phyloP scores from a whole-genome alignment of 30 jellyfish, hydroid and myxozoan genomes.

The Chrysaora quinquecirrha region DNA sequence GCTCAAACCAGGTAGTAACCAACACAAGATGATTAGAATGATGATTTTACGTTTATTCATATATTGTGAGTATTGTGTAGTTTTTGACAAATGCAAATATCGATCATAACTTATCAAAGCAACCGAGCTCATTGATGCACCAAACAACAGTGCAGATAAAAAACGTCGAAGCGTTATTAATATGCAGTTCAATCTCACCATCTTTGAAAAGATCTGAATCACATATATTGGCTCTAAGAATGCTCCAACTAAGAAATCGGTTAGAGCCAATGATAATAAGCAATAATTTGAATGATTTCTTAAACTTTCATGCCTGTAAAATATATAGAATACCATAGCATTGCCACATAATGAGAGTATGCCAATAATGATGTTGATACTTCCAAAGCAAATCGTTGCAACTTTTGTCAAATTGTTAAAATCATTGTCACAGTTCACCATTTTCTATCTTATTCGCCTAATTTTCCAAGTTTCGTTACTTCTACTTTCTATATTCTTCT shows the following conservation, averaged over 20 bases:
- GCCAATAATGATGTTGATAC: conserved; percentile 18
- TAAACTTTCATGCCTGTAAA: conserved; percentile 31
- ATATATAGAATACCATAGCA: conserved; percentile 18
- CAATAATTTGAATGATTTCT: conserved; percentile 49
- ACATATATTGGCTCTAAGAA: conserved; percentile 53
- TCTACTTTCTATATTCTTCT: too few species aligned
- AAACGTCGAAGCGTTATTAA: conserved; percentile 45
- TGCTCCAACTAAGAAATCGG: conserved; percentile 60
- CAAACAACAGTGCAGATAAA: conserved; percentile 47
- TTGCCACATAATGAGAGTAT: conserved; percentile 31
- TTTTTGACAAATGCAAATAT: conserved; percentile 62
- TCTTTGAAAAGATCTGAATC: conserved; percentile 21
- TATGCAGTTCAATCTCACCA: conserved; percentile 26
- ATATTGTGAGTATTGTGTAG: conserved; percentile 41
- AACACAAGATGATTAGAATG: conserved; percentile 29
- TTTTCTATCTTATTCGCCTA: not conserved
- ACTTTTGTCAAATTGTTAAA: conserved; percentile 17
- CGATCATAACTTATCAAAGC: conserved; percentile 82
- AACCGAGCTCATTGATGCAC: conserved; percentile 71
- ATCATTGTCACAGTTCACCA: conserved; percentile 39
- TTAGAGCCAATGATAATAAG: conserved; percentile 56
- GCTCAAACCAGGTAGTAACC: conserved; percentile 66
- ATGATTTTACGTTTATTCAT: conserved; percentile 56
- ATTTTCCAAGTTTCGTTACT: too few species aligned
- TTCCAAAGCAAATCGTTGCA: conserved; percentile 15